Evolutionary conservation across 2,113 vertebrate genomes (phyloP), one percentile per base, ranked within the genome.

Genomic region (Physeter macrocephalus): DNA sequence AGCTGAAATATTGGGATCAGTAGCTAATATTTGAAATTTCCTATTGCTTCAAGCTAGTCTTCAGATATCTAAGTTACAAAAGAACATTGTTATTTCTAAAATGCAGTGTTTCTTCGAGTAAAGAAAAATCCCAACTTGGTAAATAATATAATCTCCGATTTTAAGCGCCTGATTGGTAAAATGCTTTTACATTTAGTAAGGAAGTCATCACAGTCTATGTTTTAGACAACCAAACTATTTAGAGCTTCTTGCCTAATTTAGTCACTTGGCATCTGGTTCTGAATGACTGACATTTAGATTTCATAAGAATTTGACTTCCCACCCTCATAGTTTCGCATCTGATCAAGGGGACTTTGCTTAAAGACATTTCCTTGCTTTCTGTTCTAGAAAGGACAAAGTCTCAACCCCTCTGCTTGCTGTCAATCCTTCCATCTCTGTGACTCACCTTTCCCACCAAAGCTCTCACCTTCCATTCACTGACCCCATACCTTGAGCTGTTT

Each of bases 231-330:
- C 3, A 25, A 88, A 72, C 34, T 12, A 25, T 80, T 84, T 17
- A 67, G n/a, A 82, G 61, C 2, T 43, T 52, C 69, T 90, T 92
- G 57, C n/a, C 29, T 78, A 57, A 91, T 78, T 92, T 75, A 74
- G 34, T 75, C 88, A 41, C 3, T 72, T 43, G 86, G 75, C 81
- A 89, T 84, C 74, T 96, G 97, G 52, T 59, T 80, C 10, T 80
- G 67, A 83, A 91, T 80, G 67, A 52, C 52, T 96, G 80, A 92
- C 80, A 87, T 88, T 94, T 89, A 67, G 67, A 78, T 90, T 94
- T 39, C 31, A 1, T 67, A 69, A 39, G 12, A 66, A 61, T 59
- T 3, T 75, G 36, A 92, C 49, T 88, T 81, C 27, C 90, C 34
- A 49, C 14, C 20, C 31, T 89, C 29, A 10, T 0, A n/a, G n/a